Conservation (phyloP, 2,888 invertebrate species). For the Acleris sparsana region DNA sequence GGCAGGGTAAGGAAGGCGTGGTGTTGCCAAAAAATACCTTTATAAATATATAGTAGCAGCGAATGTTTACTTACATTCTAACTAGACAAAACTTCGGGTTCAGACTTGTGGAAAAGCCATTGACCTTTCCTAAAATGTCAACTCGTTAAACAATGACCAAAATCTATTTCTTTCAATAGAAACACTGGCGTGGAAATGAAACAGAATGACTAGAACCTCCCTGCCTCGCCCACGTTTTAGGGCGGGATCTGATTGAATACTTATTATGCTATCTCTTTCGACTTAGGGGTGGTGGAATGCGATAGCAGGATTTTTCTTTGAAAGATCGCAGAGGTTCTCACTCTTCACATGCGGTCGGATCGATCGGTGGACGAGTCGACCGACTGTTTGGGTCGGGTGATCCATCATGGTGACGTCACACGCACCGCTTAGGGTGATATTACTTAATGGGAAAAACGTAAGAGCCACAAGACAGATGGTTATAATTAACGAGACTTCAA, state of each 20-base stretch:
- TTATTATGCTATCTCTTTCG: conserved; percentile 24
- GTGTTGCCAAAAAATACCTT: no score
- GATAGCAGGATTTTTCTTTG: conserved; percentile 18
- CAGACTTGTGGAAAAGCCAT: conserved; percentile 3
- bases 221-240: conserved; percentile 48
- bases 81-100: neutral
- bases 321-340: conserved; percentile 16
- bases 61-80: no score
- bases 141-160: conserved; percentile 11
- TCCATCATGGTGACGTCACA: conserved; percentile 32
- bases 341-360: conserved; percentile 14
- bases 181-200: conserved; percentile 19
- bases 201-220: conserved; percentile 17
- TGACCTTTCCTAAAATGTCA: conserved; percentile 24
- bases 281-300: conserved; percentile 12
- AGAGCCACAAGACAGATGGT: conserved; percentile 22
- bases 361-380: conserved; percentile 44
- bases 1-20: no score
- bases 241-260: conserved; percentile 40
- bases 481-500: neutral
- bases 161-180: conserved; percentile 38
- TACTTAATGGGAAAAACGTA: conserved; percentile 24
- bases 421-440: conserved; percentile 12
- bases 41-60: no score
- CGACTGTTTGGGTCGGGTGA: conserved; percentile 23